Percentiles rank a stretch among this genome's conserved stretches.
These are phyloP conservation scores for Blomia tropicalis DNA, from an alignment of 2,888 invertebrate species.

Conservation along the genomic window DNA sequence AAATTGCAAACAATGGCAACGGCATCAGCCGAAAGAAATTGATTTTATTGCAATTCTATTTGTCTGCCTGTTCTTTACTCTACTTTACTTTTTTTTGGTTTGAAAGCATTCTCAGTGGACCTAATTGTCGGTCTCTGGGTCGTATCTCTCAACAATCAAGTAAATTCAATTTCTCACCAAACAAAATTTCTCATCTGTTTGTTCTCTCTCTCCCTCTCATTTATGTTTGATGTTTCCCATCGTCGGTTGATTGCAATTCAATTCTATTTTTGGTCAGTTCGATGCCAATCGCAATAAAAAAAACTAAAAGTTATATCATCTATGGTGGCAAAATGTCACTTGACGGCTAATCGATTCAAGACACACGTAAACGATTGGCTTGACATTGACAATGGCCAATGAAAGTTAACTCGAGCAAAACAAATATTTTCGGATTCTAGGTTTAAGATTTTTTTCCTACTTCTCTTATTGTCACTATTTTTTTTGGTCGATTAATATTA, in stretches of 20 bases:
- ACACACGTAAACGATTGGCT: background rate
- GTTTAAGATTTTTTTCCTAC: too few relatives aligned
- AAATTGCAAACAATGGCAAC: background rate
- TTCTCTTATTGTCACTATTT: too few relatives aligned
- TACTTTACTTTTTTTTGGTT: background rate
- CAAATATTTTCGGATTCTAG: too few relatives aligned
- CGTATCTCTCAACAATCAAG: too few relatives aligned
- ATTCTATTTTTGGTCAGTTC: background rate
- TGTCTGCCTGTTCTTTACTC: background rate
- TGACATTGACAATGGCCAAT: background rate
- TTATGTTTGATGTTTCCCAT: too few relatives aligned
- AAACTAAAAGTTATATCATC: too few relatives aligned
- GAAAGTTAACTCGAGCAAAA: background rate
- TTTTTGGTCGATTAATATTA: constrained; percentile 1
- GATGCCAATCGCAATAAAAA: too few relatives aligned
- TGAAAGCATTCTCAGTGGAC: background rate
- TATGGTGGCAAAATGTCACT: background rate
- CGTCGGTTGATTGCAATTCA: background rate
- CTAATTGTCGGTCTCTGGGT: too few relatives aligned
- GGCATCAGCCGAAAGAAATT: background rate
- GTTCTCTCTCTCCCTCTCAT: too few relatives aligned
- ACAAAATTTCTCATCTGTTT: too few relatives aligned
- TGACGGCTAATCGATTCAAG: background rate
- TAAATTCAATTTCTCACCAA: too few relatives aligned
- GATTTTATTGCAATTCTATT: constrained; percentile 7